phyloP scores from a whole-genome alignment of 1,140 invertebrate species.

The Penaeus chinensis region DNA sequence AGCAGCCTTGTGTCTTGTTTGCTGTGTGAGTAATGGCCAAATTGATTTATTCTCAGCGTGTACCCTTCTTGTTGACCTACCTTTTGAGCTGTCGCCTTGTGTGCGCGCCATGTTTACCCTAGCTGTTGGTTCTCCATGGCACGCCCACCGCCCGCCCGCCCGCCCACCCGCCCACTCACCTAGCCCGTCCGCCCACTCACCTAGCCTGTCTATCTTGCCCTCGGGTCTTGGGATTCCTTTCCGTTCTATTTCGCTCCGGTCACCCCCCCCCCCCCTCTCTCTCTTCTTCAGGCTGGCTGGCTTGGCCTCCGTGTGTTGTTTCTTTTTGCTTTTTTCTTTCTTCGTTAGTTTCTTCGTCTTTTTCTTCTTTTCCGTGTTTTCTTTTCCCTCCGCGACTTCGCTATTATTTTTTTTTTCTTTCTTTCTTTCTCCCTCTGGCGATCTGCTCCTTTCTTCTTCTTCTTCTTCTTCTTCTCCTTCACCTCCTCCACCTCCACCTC shows the following conservation, averaged over 20 bases:
- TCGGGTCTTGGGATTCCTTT: too few species aligned
- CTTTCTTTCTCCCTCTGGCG: background rate
- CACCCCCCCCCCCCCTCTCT: background rate
- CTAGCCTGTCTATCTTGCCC: background rate
- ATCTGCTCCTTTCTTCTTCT: background rate
- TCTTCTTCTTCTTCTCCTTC: too few species aligned
- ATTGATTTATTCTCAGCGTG: conserved; percentile 24
- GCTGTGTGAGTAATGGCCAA: conserved; percentile 29
- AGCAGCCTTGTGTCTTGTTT: background rate
- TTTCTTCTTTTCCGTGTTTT: background rate
- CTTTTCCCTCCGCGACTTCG: background rate
- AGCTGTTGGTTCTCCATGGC: background rate
- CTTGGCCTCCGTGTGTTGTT: too few species aligned
- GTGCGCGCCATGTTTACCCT: background rate
- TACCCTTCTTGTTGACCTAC: background rate
- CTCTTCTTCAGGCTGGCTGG: too few species aligned
- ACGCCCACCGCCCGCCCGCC: background rate
- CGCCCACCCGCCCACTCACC: background rate
- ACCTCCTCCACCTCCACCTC: too few species aligned
- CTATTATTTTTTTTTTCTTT: background rate
- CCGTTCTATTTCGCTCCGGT: background rate
- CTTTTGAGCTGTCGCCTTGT: conserved; percentile 25
- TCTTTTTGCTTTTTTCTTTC: too few species aligned
- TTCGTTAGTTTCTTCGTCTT: background rate
- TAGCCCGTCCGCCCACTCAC: background rate